Evolutionary conservation across 2,113 vertebrate genomes (phyloP), one percentile per base, ranked within the genome.

Genomic region (Phocoena sinus): DNA sequence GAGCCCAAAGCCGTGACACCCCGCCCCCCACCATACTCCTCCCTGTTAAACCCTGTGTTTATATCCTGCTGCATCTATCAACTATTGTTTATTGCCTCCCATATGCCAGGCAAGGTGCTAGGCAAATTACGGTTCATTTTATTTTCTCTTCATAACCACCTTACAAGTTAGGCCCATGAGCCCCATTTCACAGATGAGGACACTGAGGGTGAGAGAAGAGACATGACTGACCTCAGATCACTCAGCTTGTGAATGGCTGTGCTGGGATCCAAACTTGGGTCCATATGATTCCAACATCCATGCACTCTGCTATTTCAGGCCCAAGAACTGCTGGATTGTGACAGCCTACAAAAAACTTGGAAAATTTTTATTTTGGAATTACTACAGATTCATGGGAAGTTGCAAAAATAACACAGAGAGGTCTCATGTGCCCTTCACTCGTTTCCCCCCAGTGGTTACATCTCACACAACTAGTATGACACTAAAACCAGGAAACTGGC

Each of bases 1-100:
- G 65, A 74, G 31, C 41, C 60, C 3, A 4, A 11, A 36, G 14
- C 47, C 28, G 44, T 26, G 71, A 9, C 56, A 18, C 56, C 17
- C 56, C 0, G 0, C 20, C n/a, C 6, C 6, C 14, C 20, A 10
- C 0, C 18, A 4, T 7, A 2, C 4, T 63, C 36, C 33, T 76
- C 28, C 65, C 20, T 23, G 14, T 26, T 5, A 23, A 36, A 28
- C 41, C 41, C 8, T 23, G 13, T 56, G 8, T 68, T 70, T 38
- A 13, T 3, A 38, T n/a, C 77, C 6, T 0, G 14, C 33, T 20
- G 3, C 1, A 4, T 56, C 28, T n/a, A 17, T 62, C 2, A 28
- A 60, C 53, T 21, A 3, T 33, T 21, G 67, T 12, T 74, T 18
- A 3, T 20, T 47, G 41, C 41, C 71, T 38, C 0, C n/a, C 26